Evolutionary conservation across 2,888 invertebrate genomes (phyloP), one percentile per base, ranked within the genome.

Genomic region (Bursaphelenchus okinawaensis): DNA sequence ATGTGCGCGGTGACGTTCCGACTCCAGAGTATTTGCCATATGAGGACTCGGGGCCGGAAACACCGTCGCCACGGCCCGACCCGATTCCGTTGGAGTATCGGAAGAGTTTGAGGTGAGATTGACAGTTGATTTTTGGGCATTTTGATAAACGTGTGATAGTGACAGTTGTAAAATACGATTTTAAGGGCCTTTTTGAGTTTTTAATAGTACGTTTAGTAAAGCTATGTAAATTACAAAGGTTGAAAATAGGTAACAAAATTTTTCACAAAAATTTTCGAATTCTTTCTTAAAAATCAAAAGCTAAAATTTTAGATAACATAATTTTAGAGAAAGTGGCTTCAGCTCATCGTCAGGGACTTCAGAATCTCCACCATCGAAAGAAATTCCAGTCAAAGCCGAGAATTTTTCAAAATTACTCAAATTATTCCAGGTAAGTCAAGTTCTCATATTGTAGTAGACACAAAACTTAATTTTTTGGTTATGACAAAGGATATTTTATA

Each of bases 351-450:
- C 40, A 40, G n/a, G 12, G 12, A 16, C 40, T 3, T 40, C 40
- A 40, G n/a, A 12, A n/a, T 40, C 40, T n/a, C 40, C 40, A 16
- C 40, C 40, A 40, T 12, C n/a, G n/a, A 40, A 40, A 40, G 40
- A 40, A 6, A n/a, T 40, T 40, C 40, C 40, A 40, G 62, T 62
- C 20, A 70, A 74, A 52, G 70, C 73, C 51, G 66, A 72, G 66
- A 73, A 75, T 66, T 75, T 75, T 64, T 73, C 72, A 54, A 66
- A 67, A 51, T 69, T 75, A 28, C 64, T 75, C 22, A 70, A 74
- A 63, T 67, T 74, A 55, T 75, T 75, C 65, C 75, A 75, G 72
- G 75, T 75, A 55, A 55, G 67, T 66, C 29, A 40, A 12, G 24
- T 40, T 27, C 4, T n/a, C 23, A 31, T 24, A 16, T 57, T 54